Evolutionary conservation across 2,797 vertebrate species (phyloP).

Genomic region (Muraenolepis orangiensis): DNA sequence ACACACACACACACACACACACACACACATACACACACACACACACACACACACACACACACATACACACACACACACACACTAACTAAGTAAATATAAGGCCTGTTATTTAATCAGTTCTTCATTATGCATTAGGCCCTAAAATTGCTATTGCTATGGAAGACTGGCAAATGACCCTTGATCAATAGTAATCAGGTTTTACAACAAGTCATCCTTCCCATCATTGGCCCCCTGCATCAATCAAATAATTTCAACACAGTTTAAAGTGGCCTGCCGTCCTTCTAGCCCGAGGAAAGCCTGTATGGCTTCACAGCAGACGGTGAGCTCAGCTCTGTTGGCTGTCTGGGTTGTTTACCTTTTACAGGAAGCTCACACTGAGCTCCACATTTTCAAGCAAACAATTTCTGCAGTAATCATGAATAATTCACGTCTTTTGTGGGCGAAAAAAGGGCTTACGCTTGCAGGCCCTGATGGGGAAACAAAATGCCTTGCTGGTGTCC

Average conservation of each 20-base stretch:
- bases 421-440: constrained; percentile 52
- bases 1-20: too few species aligned
- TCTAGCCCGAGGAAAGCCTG: background rate
- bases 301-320: background rate
- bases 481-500: constrained; percentile 24
- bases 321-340: constrained; percentile 30
- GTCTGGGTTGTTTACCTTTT: constrained; percentile 28
- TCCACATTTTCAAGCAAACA: constrained; percentile 34
- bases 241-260: constrained; percentile 36
- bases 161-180: constrained; percentile 46
- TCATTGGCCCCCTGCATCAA: constrained; percentile 35
- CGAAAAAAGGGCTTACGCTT: constrained; percentile 27
- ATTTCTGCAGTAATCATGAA: constrained; percentile 37
- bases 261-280: constrained; percentile 24
- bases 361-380: constrained; percentile 25
- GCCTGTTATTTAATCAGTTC: background rate
- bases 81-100: background rate
- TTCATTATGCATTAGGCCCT: background rate
- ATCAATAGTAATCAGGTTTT: constrained; percentile 56
- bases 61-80: background rate
- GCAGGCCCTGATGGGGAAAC: constrained; percentile 17
- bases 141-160: constrained; percentile 2
- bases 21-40: background rate
- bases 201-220: constrained; percentile 42
- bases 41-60: background rate